phyloP scores from a whole-genome alignment of 2,797 vertebrate species.

The Rachycentron canadum region DNA sequence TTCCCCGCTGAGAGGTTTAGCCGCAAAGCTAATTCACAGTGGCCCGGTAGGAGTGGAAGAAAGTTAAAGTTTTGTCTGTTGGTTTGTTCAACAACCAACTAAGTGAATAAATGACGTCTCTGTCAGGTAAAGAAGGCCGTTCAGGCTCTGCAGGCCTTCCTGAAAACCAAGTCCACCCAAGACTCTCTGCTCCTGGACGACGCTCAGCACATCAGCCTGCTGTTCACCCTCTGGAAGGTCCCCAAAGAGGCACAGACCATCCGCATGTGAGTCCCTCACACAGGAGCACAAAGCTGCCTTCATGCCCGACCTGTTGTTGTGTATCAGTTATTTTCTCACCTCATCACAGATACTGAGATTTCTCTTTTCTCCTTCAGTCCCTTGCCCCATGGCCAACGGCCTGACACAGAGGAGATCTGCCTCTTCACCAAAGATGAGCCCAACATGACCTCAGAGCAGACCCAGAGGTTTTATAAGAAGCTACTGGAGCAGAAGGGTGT shows the following conservation, averaged over 20 bases:
- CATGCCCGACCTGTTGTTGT: neutral
- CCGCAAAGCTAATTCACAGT: conserved; percentile 29
- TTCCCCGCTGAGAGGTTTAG: conserved; percentile 15
- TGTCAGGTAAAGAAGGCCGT: conserved; percentile 89
- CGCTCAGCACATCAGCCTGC: conserved; percentile 83
- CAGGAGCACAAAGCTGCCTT: neutral
- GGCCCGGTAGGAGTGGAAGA: too few relatives aligned
- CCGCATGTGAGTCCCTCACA: conserved; percentile 86
- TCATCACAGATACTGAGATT: neutral
- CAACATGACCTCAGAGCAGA: conserved; percentile 91
- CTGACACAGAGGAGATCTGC: conserved; percentile 90
- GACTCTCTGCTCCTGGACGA: conserved; percentile 83
- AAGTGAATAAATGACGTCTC: neutral
- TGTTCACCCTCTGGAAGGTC: conserved; percentile 90
- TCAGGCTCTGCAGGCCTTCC: conserved; percentile 84
- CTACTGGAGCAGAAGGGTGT: conserved; percentile 87
- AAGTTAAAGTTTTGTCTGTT: neutral
- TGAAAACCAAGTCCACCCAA: conserved; percentile 75
- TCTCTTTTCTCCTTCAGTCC: conserved; percentile 72
- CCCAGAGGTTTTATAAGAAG: conserved; percentile 90
- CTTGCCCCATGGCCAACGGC: conserved; percentile 88
- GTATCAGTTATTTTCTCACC: too few relatives aligned
- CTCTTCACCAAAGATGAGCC: conserved; percentile 96
- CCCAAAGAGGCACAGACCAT: conserved; percentile 83
- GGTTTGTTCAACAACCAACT: fast-evolving